A percentile compares a stretch with the other conserved stretches of the same genome.
Conservation (phyloP, 1,140 invertebrate genomes). For the Monochamus saltuarius region DNA sequence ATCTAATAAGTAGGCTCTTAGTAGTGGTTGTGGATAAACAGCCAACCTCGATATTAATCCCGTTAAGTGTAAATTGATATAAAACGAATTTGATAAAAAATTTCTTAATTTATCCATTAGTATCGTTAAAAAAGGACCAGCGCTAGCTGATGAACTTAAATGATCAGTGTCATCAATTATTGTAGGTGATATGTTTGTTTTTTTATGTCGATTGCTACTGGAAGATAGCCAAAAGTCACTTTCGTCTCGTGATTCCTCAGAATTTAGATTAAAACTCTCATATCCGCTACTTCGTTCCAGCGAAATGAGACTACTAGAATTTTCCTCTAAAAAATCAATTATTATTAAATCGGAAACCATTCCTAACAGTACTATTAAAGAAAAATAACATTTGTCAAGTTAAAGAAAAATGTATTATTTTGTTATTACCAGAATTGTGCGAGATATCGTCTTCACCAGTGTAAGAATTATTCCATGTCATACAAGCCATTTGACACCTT, state of each 20-base stretch:
- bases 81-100: constrained; percentile 82
- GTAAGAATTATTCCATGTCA: constrained; percentile 77
- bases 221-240: constrained; percentile 52
- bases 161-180: constrained; percentile 30
- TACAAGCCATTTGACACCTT: constrained; percentile 70
- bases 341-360: background rate
- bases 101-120: constrained; percentile 81
- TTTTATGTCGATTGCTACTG: constrained; percentile 32
- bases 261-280: constrained; percentile 74
- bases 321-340: constrained; percentile 25
- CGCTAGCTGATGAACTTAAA: constrained; percentile 37
- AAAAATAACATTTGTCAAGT: background rate
- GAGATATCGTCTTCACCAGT: constrained; percentile 53
- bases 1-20: constrained; percentile 85
- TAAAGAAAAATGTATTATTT: background rate
- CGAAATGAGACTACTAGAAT: constrained; percentile 64
- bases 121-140: constrained; percentile 82
- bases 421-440: constrained; percentile 26
- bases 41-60: constrained; percentile 84
- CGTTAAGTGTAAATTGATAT: constrained; percentile 86
- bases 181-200: constrained; percentile 20
- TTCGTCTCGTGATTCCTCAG: constrained; percentile 52
- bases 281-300: constrained; percentile 81
- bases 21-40: constrained; percentile 82
- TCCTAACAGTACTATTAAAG: background rate